A percentile compares a stretch with the other conserved stretches of the same genome.
Evolutionary conservation across 2,888 invertebrate species (phyloP).

Genomic region (Sepioteuthis lessoniana): DNA sequence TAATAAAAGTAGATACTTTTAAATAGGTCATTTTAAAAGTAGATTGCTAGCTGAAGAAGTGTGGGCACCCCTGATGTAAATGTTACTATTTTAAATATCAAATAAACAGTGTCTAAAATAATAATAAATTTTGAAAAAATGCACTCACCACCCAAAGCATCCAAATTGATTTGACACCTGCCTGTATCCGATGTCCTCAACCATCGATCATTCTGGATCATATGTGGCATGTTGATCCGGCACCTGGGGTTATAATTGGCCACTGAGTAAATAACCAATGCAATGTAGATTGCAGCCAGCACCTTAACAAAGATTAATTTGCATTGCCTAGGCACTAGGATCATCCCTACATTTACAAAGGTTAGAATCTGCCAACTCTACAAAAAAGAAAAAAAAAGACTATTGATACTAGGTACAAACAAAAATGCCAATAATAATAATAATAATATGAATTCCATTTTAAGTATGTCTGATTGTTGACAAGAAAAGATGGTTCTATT

Average conservation of each 20-base stretch:
- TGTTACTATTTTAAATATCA: too few relatives aligned
- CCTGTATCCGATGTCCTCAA: background rate
- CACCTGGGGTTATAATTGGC: slow-evolving; percentile 38
- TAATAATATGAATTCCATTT: too few relatives aligned
- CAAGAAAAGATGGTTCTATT: too few relatives aligned
- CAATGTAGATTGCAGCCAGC: slow-evolving; percentile 34
- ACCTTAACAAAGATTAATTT: background rate
- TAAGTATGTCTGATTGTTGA: too few relatives aligned
- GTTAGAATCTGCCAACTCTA: background rate
- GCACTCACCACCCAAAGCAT: background rate
- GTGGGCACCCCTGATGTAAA: too few relatives aligned
- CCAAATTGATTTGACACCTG: background rate
- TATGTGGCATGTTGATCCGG: slow-evolving; percentile 44
- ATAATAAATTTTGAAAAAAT: background rate
- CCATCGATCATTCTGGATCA: background rate
- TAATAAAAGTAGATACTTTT: too few relatives aligned
- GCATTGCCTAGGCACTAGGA: slow-evolving; percentile 15
- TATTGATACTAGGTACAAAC: too few relatives aligned
- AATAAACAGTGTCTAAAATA: too few relatives aligned
- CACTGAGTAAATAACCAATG: slow-evolving; percentile 40
- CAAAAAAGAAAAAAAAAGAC: background rate
- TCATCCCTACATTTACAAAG: slow-evolving; percentile 25
- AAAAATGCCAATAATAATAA: too few relatives aligned
- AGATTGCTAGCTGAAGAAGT: too few relatives aligned
- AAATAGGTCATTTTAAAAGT: too few relatives aligned